These are phyloP conservation scores for Trisateles emortualis DNA, from an alignment of 2,888 invertebrate genomes.

Conservation along the genomic window DNA sequence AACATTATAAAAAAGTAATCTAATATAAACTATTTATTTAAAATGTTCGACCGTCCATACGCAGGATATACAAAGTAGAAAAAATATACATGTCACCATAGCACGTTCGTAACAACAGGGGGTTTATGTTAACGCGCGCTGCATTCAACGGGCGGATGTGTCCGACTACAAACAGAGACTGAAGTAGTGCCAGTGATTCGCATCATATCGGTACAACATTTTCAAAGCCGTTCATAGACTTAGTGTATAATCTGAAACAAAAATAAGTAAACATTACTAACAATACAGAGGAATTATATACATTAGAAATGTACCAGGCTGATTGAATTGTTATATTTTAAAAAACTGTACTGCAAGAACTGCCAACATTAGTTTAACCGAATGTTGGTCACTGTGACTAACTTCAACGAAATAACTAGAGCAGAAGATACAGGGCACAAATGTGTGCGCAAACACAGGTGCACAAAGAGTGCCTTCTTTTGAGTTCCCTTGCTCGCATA, in stretches of 20 bases:
- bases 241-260: conserved; percentile 46
- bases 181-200: conserved; percentile 36
- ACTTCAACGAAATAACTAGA: too few species aligned
- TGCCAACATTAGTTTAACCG: too few species aligned
- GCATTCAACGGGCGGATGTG: conserved; percentile 22
- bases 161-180: conserved; percentile 36
- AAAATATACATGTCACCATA: conserved; percentile 81
- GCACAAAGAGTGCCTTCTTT: too few species aligned
- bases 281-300: too few species aligned
- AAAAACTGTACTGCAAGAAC: too few species aligned
- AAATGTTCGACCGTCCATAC: conserved; percentile 63
- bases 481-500: too few species aligned
- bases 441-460: too few species aligned
- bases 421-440: too few species aligned
- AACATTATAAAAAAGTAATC: conserved; percentile 71
- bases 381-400: too few species aligned
- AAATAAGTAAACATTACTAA: background rate
- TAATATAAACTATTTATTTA: conserved; percentile 62
- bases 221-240: conserved; percentile 43
- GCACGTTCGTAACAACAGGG: conserved; percentile 62
- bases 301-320: too few species aligned
- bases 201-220: conserved; percentile 41
- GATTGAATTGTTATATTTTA: too few species aligned
- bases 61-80: conserved; percentile 81
- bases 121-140: conserved; percentile 26